Evolutionary conservation across 2,888 invertebrate species (phyloP).

Genomic region (Epinotia nisella): DNA sequence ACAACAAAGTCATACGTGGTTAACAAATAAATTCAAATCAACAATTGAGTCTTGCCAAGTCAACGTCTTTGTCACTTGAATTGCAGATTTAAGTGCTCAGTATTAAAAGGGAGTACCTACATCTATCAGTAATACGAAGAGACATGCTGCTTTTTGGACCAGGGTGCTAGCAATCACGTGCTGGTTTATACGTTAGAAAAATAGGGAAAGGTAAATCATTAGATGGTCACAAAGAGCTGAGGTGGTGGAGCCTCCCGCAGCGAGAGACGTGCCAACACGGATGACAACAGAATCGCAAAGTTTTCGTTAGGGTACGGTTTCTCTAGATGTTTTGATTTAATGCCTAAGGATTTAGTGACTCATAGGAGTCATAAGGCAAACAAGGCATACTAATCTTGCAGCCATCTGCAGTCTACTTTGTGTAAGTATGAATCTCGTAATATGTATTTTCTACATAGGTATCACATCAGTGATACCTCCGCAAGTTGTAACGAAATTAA

Average conservation of each 20-base stretch:
- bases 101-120: background rate
- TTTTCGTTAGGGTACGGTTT: slow-evolving; percentile 61
- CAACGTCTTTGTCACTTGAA: slow-evolving; percentile 43
- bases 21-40: slow-evolving; percentile 42
- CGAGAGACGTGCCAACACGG: slow-evolving; percentile 73
- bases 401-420: too few species aligned
- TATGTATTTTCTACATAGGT: too few species aligned
- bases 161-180: slow-evolving; percentile 47
- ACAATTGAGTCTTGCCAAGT: slow-evolving; percentile 43
- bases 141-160: background rate
- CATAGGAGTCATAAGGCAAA: too few species aligned
- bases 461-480: too few species aligned
- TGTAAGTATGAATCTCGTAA: too few species aligned
- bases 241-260: slow-evolving; percentile 74
- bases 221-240: slow-evolving; percentile 49
- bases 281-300: slow-evolving; percentile 66
- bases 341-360: background rate
- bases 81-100: slow-evolving; percentile 44
- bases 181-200: slow-evolving; percentile 52
- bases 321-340: slow-evolving; percentile 23
- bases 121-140: background rate
- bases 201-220: slow-evolving; percentile 59
- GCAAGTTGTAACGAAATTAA: too few species aligned
- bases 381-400: too few species aligned
- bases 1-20: slow-evolving; percentile 38